A percentile compares a stretch with the other conserved stretches of the same genome.
Evolutionary conservation across 2,888 invertebrate species (phyloP).

Genomic region (Agrotis ipsilon): DNA sequence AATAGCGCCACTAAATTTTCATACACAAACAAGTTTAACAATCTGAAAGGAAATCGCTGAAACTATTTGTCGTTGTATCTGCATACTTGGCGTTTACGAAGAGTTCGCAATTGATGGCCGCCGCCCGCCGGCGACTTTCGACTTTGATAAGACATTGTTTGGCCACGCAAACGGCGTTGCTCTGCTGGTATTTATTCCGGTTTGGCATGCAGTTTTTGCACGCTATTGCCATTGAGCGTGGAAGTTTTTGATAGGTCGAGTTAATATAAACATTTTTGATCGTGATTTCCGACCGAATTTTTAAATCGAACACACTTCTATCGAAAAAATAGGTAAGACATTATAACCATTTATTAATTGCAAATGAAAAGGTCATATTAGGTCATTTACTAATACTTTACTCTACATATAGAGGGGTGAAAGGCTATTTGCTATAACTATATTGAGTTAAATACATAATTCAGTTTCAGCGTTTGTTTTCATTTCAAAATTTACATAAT

Average conservation of each 20-base stretch:
- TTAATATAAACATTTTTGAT: background rate
- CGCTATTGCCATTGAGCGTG: conserved; percentile 11
- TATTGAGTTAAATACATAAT: too few species aligned
- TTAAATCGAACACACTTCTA: background rate
- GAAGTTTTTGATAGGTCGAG: background rate
- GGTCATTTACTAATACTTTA: too few species aligned
- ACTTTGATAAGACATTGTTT: conserved; percentile 62
- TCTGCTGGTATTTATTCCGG: conserved; percentile 24
- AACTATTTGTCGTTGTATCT: conserved; percentile 69
- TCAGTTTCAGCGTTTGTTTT: too few species aligned
- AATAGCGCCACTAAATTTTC: conserved; percentile 38
- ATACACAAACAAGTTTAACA: conserved; percentile 54
- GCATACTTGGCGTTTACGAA: conserved; percentile 68
- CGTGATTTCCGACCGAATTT: background rate
- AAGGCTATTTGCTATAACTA: too few species aligned
- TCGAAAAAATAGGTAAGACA: background rate
- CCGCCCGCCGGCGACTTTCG: conserved; percentile 60
- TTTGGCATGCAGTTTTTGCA: conserved; percentile 27
- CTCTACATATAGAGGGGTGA: too few species aligned
- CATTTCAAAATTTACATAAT: too few species aligned
- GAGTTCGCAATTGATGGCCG: conserved; percentile 69
- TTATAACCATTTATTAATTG: too few species aligned
- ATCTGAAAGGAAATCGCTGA: conserved; percentile 55
- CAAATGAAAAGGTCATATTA: too few species aligned
- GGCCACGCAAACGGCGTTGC: conserved; percentile 47